Conservation (phyloP, 2,888 invertebrate genomes). For the Hypsopygia costalis region DNA sequence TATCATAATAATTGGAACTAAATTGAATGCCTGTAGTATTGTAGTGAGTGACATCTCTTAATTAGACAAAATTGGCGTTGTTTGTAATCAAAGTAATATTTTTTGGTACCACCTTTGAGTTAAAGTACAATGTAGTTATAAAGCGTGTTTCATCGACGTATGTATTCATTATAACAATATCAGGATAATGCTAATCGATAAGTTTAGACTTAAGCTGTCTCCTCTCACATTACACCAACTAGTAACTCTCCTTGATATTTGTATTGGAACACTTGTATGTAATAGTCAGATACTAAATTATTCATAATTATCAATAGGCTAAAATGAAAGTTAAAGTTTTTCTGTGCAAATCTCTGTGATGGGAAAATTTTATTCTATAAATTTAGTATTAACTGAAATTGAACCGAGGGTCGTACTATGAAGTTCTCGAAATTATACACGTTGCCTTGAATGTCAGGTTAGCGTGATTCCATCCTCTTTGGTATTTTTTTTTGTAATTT, state of each 20-base stretch:
- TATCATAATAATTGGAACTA: slow-evolving; percentile 61
- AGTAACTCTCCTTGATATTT: slow-evolving; percentile 59
- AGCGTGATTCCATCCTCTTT: too few relatives aligned
- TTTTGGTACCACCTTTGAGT: slow-evolving; percentile 78
- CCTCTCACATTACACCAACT: slow-evolving; percentile 69
- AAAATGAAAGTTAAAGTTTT: slow-evolving; percentile 54
- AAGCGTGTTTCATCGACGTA: slow-evolving; percentile 68
- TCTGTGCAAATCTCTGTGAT: slow-evolving; percentile 78
- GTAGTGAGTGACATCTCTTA: slow-evolving; percentile 63
- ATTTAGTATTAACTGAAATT: slow-evolving; percentile 72
- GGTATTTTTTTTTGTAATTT: too few relatives aligned
- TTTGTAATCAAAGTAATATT: slow-evolving; percentile 64
- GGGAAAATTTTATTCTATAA: slow-evolving; percentile 74
- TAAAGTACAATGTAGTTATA: slow-evolving; percentile 78
- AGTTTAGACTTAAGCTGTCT: slow-evolving; percentile 70
- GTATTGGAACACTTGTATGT: slow-evolving; percentile 64
- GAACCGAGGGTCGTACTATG: slow-evolving; percentile 52
- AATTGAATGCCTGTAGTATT: slow-evolving; percentile 62
- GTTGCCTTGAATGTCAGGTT: too few relatives aligned
- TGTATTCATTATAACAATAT: slow-evolving; percentile 60
- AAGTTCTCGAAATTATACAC: slow-evolving; percentile 18
- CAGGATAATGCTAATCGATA: slow-evolving; percentile 63
- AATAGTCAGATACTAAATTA: slow-evolving; percentile 68
- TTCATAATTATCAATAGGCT: slow-evolving; percentile 75
- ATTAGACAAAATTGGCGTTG: slow-evolving; percentile 62